Percentiles rank a stretch among this genome's conserved stretches.
Conservation (phyloP, 1,140 invertebrate genomes). For the Cotesia vestalis region DNA sequence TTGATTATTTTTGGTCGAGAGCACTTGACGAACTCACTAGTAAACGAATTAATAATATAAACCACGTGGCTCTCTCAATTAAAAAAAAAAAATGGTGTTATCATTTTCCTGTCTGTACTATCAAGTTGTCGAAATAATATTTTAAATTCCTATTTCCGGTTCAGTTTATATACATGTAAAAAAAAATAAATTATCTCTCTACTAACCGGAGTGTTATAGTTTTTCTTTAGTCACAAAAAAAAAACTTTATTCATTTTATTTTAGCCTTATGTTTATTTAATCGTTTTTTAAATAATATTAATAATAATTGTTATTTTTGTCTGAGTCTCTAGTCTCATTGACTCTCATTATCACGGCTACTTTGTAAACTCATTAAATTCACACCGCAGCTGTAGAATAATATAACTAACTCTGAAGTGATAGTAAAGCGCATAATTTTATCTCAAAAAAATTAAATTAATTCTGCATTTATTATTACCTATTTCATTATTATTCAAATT, state of each 20-base stretch:
- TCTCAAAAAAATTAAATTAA: conserved; percentile 37
- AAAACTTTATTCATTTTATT: too few relatives aligned
- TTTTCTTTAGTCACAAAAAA: too few relatives aligned
- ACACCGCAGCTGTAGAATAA: conserved; percentile 35
- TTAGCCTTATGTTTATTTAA: too few relatives aligned
- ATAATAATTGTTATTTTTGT: conserved; percentile 38
- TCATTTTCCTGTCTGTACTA: conserved; percentile 31
- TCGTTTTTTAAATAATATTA: conserved; percentile 3
- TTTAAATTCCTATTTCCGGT: too few relatives aligned
- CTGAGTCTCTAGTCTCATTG: conserved; percentile 28
- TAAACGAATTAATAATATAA: background rate
- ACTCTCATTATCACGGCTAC: conserved; percentile 33
- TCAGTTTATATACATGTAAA: background rate
- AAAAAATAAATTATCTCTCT: conserved; percentile 33
- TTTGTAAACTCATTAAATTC: conserved; percentile 33
- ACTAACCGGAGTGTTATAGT: too few relatives aligned
- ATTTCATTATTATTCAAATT: conserved; percentile 4
- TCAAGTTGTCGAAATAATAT: too few relatives aligned
- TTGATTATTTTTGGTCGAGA: conserved; percentile 50
- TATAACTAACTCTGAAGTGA: conserved; percentile 13
- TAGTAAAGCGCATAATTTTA: conserved; percentile 30
- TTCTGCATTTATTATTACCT: conserved; percentile 30
- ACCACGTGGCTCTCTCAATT: conserved; percentile 33
- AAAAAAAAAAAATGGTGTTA: conserved; percentile 45
- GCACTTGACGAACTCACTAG: background rate